Percentiles rank a stretch among this genome's conserved stretches.
phyloP scores from a whole-genome alignment of 2,113 vertebrate species.

The Daubentonia madagascariensis region DNA sequence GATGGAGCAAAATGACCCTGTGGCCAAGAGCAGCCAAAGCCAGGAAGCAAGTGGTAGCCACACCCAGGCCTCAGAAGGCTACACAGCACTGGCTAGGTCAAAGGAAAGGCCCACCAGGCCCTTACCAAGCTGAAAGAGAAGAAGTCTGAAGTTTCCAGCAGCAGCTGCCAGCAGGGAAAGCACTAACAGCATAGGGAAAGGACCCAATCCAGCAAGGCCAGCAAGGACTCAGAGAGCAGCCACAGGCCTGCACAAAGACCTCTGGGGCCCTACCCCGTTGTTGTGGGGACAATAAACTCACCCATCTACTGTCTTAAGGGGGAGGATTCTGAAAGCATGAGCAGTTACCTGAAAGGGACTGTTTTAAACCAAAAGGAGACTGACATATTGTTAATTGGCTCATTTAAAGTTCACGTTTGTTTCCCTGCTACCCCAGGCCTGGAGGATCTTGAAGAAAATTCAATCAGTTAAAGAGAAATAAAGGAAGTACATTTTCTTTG shows the following conservation, averaged over 20 bases:
- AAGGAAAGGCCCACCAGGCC: not conserved
- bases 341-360: constrained; percentile 63
- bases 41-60: not conserved
- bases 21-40: not conserved
- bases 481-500: constrained; percentile 69
- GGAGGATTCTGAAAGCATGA: constrained; percentile 27
- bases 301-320: not conserved
- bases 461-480: constrained; percentile 72
- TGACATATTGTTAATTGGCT: constrained; percentile 76
- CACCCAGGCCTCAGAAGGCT: not conserved
- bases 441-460: constrained; percentile 64
- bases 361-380: constrained; percentile 53
- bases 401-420: constrained; percentile 73
- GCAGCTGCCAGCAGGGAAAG: not conserved
- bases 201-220: not conserved
- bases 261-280: not conserved
- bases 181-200: not conserved
- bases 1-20: not conserved
- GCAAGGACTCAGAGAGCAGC: not conserved
- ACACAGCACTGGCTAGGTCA: not conserved
- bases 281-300: not conserved
- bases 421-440: constrained; percentile 65
- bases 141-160: not conserved
- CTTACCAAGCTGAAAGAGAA: not conserved
- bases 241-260: not conserved